phyloP scores from a whole-genome alignment of 2,797 vertebrate species.

The Distichodus sexfasciatus region DNA sequence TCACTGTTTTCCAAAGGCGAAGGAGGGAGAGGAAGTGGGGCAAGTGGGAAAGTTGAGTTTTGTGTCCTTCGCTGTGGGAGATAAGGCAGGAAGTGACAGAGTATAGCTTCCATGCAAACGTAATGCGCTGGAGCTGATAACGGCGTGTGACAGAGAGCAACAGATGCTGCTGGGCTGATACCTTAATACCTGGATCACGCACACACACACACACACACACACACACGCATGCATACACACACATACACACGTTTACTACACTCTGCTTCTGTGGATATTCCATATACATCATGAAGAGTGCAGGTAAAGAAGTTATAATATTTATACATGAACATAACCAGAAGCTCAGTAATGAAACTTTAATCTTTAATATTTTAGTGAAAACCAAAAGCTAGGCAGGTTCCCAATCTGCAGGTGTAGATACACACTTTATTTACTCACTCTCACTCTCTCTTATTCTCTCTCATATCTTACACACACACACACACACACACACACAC shows the following conservation, averaged over 20 bases:
- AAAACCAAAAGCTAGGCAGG: too few species aligned
- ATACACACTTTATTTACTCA: too few species aligned
- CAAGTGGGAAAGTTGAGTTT: constrained; percentile 39
- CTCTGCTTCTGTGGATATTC: too few species aligned
- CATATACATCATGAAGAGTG: too few species aligned
- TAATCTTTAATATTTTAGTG: too few species aligned
- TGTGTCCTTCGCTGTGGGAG: constrained; percentile 44
- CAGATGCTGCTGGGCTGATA: constrained; percentile 53
- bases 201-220: not conserved
- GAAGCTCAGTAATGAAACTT: too few species aligned
- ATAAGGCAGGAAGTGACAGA: constrained; percentile 50
- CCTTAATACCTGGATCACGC: constrained; percentile 48
- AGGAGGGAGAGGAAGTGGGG: constrained; percentile 24
- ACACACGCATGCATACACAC: not conserved
- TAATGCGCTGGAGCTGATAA: constrained; percentile 47
- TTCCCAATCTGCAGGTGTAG: too few species aligned
- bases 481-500: not conserved
- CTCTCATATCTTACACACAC: not conserved
- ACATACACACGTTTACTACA: not conserved
- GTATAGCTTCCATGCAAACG: constrained; percentile 50
- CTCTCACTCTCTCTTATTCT: not conserved
- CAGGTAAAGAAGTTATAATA: too few species aligned
- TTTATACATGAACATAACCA: too few species aligned
- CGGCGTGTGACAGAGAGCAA: constrained; percentile 48
- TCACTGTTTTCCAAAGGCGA: constrained; percentile 38